Conservation (phyloP, 2,113 vertebrate species). For the Carassius gibelio region DNA sequence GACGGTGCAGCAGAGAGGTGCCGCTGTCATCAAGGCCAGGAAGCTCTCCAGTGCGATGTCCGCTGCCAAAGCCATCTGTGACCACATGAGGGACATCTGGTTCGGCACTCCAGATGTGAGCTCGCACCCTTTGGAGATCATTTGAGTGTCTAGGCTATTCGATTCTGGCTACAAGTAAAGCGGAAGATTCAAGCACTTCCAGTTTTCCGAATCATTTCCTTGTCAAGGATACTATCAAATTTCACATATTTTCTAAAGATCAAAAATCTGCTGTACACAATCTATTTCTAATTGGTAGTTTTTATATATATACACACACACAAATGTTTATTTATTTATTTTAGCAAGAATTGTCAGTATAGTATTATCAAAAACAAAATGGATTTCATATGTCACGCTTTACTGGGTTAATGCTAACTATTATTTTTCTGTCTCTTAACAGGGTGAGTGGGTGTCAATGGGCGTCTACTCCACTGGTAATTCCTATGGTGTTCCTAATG, state of each 20-base stretch:
- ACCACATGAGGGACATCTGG: constrained; percentile 96
- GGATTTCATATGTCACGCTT: no score
- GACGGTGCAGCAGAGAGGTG: constrained; percentile 94
- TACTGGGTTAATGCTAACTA: neutral
- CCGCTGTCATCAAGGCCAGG: constrained; percentile 93
- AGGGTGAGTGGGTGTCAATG: constrained; percentile 97
- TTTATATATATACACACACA: no score
- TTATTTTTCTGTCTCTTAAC: constrained; percentile 44
- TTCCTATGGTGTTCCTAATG: constrained; percentile 85
- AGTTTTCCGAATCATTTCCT: neutral
- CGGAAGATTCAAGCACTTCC: neutral
- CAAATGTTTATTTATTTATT: no score
- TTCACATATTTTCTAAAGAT: no score
- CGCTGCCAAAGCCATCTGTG: constrained; percentile 95
- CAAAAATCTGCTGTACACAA: no score
- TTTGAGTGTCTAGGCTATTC: neutral
- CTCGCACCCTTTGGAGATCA: neutral
- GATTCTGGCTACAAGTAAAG: neutral
- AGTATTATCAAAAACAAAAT: no score
- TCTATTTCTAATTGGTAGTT: no score
- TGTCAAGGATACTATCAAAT: neutral
- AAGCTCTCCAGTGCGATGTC: constrained; percentile 98
- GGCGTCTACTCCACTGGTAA: constrained; percentile 91
- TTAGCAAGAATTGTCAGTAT: no score
- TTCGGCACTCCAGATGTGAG: constrained; percentile 92